Evolutionary conservation across 2,113 vertebrate species (phyloP).

Genomic region (Vireo altiloquus): DNA sequence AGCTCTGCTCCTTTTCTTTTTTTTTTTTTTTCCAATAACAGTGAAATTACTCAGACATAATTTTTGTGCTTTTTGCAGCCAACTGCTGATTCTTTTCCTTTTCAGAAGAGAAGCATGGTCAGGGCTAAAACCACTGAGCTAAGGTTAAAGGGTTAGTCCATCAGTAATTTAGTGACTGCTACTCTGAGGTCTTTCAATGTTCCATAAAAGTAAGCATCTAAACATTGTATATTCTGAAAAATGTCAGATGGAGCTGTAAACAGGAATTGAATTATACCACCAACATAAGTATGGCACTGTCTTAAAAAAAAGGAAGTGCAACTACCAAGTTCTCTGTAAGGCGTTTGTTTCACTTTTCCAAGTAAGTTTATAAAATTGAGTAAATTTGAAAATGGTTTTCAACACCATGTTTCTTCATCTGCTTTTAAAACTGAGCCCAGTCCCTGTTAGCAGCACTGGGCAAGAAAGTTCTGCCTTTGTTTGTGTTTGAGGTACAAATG

Average conservation of each 20-base stretch:
- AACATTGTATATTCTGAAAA: not conserved
- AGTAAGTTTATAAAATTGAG: not conserved
- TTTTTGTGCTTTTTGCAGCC: not conserved
- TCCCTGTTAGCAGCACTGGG: not conserved
- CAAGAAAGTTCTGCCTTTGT: not conserved
- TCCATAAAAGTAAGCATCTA: not conserved
- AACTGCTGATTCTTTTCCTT: not conserved
- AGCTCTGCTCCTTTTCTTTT: not conserved
- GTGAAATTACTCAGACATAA: not conserved
- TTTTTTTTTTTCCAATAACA: rapidly evolving
- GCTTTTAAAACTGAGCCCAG: not conserved
- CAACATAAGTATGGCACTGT: not conserved
- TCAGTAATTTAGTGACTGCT: not conserved
- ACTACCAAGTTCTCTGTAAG: not conserved
- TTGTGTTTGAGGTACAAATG: not conserved
- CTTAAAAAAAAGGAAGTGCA: not conserved
- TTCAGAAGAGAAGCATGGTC: not conserved
- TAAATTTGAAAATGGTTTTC: not conserved
- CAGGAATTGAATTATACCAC: not conserved
- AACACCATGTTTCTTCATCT: not conserved
- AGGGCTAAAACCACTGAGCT: not conserved
- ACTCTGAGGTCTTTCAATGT: not conserved
- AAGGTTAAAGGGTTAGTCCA: not conserved
- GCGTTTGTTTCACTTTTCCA: conserved; percentile 18
- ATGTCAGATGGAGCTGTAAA: not conserved